These are phyloP conservation scores for Sphinx pinastri DNA, from an alignment of 2,888 invertebrate species.

Conservation along the genomic window DNA sequence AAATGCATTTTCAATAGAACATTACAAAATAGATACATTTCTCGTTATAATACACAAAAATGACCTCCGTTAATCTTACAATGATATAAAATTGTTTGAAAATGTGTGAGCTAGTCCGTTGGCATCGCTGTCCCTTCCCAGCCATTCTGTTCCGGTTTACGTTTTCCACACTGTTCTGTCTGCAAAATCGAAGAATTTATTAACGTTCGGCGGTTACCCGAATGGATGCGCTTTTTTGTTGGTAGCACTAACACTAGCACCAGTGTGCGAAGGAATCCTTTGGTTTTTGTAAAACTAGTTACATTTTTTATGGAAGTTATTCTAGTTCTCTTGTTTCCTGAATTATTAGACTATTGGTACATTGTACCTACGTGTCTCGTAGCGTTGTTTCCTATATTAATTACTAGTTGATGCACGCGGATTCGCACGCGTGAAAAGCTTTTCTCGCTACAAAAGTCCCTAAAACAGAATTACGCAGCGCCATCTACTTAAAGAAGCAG, in stretches of 20 bases:
- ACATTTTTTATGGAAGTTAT: constrained; percentile 11
- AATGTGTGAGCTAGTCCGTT: neutral
- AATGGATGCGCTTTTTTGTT: constrained; percentile 64
- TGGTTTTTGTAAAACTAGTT: constrained; percentile 43
- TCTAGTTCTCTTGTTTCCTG: neutral
- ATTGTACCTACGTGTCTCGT: too few relatives aligned
- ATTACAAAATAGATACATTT: too few relatives aligned
- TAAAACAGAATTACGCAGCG: too few relatives aligned
- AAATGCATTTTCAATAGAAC: too few relatives aligned
- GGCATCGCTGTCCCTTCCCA: constrained; percentile 13
- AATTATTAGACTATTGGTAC: neutral
- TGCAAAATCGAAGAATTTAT: constrained; percentile 78
- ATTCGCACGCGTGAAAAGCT: too few relatives aligned
- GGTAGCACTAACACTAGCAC: constrained; percentile 59
- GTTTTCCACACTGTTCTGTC: constrained; percentile 41
- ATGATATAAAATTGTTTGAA: neutral
- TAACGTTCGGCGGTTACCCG: constrained; percentile 79
- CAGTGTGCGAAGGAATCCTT: constrained; percentile 59
- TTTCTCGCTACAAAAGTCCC: too few relatives aligned
- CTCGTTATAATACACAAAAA: too few relatives aligned
- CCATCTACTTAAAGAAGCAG: too few relatives aligned
- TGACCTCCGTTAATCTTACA: too few relatives aligned
- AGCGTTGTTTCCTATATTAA: too few relatives aligned
- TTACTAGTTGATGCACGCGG: too few relatives aligned
- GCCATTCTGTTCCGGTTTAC: constrained; percentile 5